Evolutionary conservation across 2,797 vertebrate species (phyloP).

Genomic region (Lacerta bilineata): DNA sequence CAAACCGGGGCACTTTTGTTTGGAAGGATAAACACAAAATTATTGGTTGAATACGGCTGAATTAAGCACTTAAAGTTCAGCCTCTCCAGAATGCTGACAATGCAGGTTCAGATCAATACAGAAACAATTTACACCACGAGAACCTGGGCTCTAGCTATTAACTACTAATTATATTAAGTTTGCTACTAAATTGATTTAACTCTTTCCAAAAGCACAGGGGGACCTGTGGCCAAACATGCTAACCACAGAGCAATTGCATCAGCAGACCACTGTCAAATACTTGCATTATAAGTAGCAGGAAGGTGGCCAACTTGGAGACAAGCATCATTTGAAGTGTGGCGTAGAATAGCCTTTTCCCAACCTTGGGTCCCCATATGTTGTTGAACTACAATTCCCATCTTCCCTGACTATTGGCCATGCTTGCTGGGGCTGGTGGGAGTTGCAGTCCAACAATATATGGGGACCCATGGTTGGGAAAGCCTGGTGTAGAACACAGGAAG

Average conservation of each 20-base stretch:
- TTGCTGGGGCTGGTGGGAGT: too few species aligned
- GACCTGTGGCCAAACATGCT: background rate
- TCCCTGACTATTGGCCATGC: too few species aligned
- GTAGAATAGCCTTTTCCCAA: too few species aligned
- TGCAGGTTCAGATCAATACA: constrained; percentile 77
- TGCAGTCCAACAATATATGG: too few species aligned
- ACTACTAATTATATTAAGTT: constrained; percentile 73
- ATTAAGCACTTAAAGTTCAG: constrained; percentile 80
- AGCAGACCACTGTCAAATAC: background rate
- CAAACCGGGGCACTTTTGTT: constrained; percentile 70
- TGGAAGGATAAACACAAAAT: constrained; percentile 74
- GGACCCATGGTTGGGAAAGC: too few species aligned
- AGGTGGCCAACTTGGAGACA: background rate
- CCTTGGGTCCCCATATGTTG: too few species aligned
- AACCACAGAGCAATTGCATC: background rate
- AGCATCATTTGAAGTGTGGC: too few species aligned
- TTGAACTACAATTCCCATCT: too few species aligned
- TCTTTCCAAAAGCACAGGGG: constrained; percentile 48
- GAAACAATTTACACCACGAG: constrained; percentile 75
- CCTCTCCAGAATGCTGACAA: constrained; percentile 77
- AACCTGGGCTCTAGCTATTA: constrained; percentile 73
- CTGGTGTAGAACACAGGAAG: too few species aligned
- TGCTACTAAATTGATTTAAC: constrained; percentile 63
- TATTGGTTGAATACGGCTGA: constrained; percentile 76
- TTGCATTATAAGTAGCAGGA: background rate